Percentiles rank a stretch among this genome's conserved stretches.
These are phyloP conservation scores for Gobius niger DNA, from an alignment of 2,113 vertebrate species.

Conservation along the genomic window DNA sequence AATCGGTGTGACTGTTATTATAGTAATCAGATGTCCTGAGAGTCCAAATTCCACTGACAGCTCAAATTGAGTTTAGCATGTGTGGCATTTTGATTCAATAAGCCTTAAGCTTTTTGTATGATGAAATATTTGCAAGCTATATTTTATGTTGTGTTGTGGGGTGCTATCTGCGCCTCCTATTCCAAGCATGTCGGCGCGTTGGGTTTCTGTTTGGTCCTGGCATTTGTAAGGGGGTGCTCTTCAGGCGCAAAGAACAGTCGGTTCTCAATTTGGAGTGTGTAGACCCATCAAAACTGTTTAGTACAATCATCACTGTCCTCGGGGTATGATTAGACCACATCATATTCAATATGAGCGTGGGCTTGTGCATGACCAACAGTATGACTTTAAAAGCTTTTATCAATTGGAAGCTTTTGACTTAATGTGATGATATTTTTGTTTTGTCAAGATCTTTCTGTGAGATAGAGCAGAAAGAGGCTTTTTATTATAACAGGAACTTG, in stretches of 20 bases:
- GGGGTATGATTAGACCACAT: neutral
- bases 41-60: neutral
- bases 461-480: neutral
- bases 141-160: neutral
- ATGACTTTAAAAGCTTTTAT: neutral
- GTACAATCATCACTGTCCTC: conserved; percentile 3
- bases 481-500: neutral
- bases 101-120: neutral
- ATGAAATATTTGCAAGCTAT: neutral
- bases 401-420: conserved; percentile 1
- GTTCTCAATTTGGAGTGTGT: neutral
- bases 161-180: neutral
- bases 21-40: conserved; percentile 7
- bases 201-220: neutral
- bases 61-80: neutral
- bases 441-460: neutral
- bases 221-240: conserved; percentile 11
- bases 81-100: conserved; percentile 11
- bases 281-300: neutral
- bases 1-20: conserved; percentile 12
- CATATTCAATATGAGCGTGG: neutral
- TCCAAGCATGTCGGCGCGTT: conserved; percentile 5
- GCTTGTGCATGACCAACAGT: neutral
- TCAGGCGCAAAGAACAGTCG: neutral
- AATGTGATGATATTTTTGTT: conserved; percentile 3